phyloP scores from a whole-genome alignment of 2,888 invertebrate genomes.

The Cerastis rubricosa region DNA sequence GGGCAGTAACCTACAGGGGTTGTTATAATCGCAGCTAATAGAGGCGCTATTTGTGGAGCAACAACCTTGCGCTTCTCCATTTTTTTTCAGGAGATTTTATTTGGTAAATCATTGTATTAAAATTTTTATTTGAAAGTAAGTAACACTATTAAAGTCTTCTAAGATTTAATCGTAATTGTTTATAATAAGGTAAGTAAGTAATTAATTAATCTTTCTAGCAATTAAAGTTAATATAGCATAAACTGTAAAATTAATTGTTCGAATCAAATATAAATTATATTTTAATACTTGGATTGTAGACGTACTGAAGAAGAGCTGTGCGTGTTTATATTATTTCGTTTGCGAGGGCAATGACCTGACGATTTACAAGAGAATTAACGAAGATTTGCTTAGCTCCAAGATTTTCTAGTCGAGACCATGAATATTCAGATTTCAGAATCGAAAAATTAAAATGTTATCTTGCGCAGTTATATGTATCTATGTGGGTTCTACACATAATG shows the following conservation, averaged over 20 bases:
- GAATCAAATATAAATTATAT: constrained; percentile 17
- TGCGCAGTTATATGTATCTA: constrained; percentile 13
- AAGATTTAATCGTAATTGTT: too few species aligned
- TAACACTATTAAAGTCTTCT: not conserved
- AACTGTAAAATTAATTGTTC: constrained; percentile 45
- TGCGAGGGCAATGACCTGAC: constrained; percentile 49
- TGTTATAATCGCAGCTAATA: not conserved
- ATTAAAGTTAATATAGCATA: constrained; percentile 37
- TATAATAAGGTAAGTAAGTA: not conserved
- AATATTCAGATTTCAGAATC: constrained; percentile 54
- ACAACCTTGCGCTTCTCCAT: not conserved
- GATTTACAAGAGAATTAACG: constrained; percentile 33
- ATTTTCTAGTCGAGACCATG: constrained; percentile 47
- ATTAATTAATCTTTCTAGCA: constrained; percentile 12
- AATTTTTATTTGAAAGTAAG: not conserved
- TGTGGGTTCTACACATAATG: constrained; percentile 10
- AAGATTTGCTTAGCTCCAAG: constrained; percentile 27
- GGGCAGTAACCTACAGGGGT: constrained; percentile 26
- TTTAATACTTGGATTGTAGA: constrained; percentile 20
- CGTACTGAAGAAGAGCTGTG: constrained; percentile 10
- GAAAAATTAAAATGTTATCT: constrained; percentile 21
- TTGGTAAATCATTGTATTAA: not conserved
- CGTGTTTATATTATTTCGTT: constrained; percentile 31
- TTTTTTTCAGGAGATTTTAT: not conserved
- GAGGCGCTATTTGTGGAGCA: constrained; percentile 10